Evolutionary conservation across 92 coral and sea anemone species (phyloP).

Genomic region (Porites rus): DNA sequence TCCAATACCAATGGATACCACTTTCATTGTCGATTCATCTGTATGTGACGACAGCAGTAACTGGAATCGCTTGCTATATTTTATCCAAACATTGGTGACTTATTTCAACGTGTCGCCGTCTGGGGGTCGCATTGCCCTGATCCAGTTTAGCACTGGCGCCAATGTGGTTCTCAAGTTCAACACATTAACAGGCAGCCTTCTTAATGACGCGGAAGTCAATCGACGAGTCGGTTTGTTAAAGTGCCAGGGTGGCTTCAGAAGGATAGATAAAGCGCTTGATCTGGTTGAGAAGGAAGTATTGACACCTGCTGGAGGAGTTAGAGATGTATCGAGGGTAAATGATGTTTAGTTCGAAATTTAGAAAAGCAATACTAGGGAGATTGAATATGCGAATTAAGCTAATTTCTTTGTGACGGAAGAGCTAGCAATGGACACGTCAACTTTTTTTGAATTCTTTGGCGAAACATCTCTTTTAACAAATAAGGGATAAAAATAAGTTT

Average conservation of each 20-base stretch:
- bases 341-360: background rate
- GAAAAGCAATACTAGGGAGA: background rate
- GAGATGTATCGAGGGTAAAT: background rate
- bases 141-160: conserved; percentile 42
- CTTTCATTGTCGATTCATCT: background rate
- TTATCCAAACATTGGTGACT: conserved; percentile 61
- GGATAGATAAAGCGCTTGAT: conserved; percentile 74
- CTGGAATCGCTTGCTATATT: conserved; percentile 64
- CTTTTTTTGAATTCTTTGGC: too few relatives aligned
- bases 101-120: conserved; percentile 66
- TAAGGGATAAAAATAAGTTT: too few relatives aligned
- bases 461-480: too few relatives aligned
- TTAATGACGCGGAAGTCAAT: background rate
- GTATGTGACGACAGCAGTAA: conserved; percentile 77
- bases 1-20: background rate
- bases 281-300: conserved; percentile 69
- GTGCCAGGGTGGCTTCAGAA: conserved; percentile 66
- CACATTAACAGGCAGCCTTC: conserved; percentile 11
- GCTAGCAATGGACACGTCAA: too few relatives aligned
- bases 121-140: conserved; percentile 66
- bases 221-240: conserved; percentile 30
- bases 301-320: background rate
- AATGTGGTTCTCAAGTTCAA: conserved; percentile 48
- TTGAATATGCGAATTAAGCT: too few relatives aligned
- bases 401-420: background rate